Evolutionary conservation across 2,888 invertebrate species (phyloP), one percentile per base, ranked within the genome.

Genomic region (Patella ulyssiponensis): DNA sequence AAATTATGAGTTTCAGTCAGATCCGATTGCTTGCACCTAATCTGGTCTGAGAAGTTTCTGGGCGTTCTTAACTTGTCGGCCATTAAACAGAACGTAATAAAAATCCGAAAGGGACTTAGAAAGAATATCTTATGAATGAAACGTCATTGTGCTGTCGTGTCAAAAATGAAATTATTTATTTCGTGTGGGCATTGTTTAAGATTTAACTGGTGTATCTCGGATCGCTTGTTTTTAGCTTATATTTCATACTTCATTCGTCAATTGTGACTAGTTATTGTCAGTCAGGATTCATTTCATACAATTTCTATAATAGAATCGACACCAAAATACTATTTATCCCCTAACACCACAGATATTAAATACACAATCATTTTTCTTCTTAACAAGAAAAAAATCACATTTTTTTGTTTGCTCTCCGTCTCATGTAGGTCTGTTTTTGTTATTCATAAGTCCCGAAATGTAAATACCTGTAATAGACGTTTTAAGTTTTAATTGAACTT

Each of bases 111-210:
- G 23, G 23, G 23, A 64, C 20, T 64, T 23, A 20, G 23, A 64
- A 11, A 20, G 14, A 64, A 64, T 64, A 64, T 64, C 20, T 20
- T 64, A 11, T 23, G 64, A 64, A 20, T 20, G 64, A 64, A 20
- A n/a, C 64, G 3, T 20, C 64, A 64, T 64, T 64, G 20, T 64
- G 20, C 23, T 64, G 11, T 3, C 11, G 64, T 64, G 64, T 64
- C 64, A 64, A 64, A 64, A 64, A 64, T 64, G 64, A 64, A 64
- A 64, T 64, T 64, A 64, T 64, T 64, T 64, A 64, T 64, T 64
- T 64, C 7, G n/a, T 64, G 17, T 64, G 64, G 2, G 9, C 20
- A 20, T n/a, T 64, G 64, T 64, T 15, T 20, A 23, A 3, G 12
- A 20, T 64, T 64, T 64, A 64, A 64, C 20, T 64, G 20, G 64